Base-by-base conservation (phyloP, 2,113 vertebrate species). In the Pelvicachromis taeniatus region DNA sequence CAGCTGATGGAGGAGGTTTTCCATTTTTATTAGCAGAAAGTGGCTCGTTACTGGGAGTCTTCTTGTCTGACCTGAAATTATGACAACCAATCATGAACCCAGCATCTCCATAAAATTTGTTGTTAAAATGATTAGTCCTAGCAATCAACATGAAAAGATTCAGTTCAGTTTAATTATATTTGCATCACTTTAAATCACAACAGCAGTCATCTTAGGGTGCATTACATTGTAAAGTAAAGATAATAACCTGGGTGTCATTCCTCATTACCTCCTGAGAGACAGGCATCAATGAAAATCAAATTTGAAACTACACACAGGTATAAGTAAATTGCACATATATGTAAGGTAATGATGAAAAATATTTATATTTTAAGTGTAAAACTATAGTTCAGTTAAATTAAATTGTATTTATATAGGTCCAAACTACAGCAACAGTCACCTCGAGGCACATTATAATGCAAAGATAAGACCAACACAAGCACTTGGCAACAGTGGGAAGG, bases 11-110 rank as follows among this genome's bases (percentile, higher is more conserved):
- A 19, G 50, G 61, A 59, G 21, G 84, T 83, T 75, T 88, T 9
- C 42, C 84, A 31, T 81, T 93, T 94, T 79, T 91, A 91, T 88
- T 93, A 1, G n/a, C 45, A 6, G 89, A 80, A 33, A 31, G 79
- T 2, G 84, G 53, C 14, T 93, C 90, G 0, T 61, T 80, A 26
- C 87, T 83, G 3, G 7, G 50, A 54, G 78, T 85, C 58, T 52
- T 92, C 7, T 91, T 94, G 12, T 94, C 91, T 6, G 90, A 90
- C 78, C 95, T 96, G 89, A 52, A 88, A 89, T 38, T 17, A 70
- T 35, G 31, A 21, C 29, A 77, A 77, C 31, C 50, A 65, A 21
- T 53, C 77, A 0, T 17, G 68, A 31, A 50, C 4, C 23, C 9
- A 73, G 7, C 7, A 4, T 52, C 42, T 50, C 0, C 4, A 50